Evolutionary conservation across 1,140 invertebrate genomes (phyloP), one percentile per base, ranked within the genome.

Genomic region (Danaus melanippus): DNA sequence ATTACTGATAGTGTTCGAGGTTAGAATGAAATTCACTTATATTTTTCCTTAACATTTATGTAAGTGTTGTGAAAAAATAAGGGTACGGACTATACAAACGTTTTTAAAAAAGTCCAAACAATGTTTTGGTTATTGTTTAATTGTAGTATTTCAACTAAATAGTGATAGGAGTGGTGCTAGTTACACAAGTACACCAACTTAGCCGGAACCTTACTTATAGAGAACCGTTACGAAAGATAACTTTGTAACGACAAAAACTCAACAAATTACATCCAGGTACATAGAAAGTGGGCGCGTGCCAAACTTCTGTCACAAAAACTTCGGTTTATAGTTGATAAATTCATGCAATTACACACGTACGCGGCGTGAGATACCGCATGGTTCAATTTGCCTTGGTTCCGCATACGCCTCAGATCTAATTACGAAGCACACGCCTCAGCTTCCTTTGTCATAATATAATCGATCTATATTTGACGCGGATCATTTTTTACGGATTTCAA

Each of bases 331-430:
- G 73, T 74, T 64, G 64, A 72, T 71, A 76, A 82, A 83, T 81
- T 76, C 76, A 75, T 82, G 76, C 79, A 81, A 82, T 84, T 81
- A 79, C 74, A 81, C 81, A 84, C 79, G 78, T 82, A 76, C 73
- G 66, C 76, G 74, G 74, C 72, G 79, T 83, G 79, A 78, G 79
- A 79, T 78, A 79, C 67, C 75, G 68, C 70, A 68, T 74, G 64
- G 76, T 76, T 69, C 76, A 78, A 82, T 77, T 82, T 82, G 66
- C 69, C 67, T 64, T 69, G 64, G 69, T 56, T 53, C 52, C 62
- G 53, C 62, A 56, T 66, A 76, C 74, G 64, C 59, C 61, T 61
- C 64, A 67, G 66, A 79, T 70, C 71, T 79, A 75, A 80, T 80
- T 80, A 79, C 63, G 59, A 60, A 64, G 71, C 62, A 69, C 72